Conservation (phyloP, 2,797 vertebrate species). For the Prunella strophiata region DNA sequence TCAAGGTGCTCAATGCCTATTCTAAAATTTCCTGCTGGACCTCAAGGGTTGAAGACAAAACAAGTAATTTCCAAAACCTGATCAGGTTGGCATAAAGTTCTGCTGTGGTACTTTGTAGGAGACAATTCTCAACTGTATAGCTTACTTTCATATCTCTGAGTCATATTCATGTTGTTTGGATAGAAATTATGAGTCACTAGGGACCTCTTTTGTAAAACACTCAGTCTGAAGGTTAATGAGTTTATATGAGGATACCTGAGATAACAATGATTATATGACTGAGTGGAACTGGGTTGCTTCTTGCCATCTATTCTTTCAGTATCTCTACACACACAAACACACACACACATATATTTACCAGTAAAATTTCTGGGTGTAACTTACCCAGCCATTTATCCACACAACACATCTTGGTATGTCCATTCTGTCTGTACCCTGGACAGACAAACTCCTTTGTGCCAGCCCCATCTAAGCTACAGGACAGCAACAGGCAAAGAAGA, state of each 20-base stretch:
- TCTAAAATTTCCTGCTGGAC: neutral
- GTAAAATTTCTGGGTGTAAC: neutral
- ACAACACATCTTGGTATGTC: neutral
- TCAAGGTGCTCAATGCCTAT: neutral
- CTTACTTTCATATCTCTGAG: neutral
- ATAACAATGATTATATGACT: neutral
- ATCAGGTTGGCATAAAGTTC: neutral
- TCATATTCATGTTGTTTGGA: neutral
- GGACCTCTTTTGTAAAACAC: neutral
- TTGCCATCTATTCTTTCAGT: neutral
- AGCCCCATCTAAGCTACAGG: neutral
- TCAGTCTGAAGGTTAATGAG: neutral
- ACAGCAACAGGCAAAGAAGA: neutral
- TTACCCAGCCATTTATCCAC: neutral
- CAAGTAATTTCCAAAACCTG: fast-evolving
- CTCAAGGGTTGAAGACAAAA: neutral
- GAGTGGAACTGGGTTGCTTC: neutral
- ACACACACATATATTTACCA: fast-evolving
- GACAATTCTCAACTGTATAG: neutral
- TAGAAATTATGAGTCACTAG: neutral
- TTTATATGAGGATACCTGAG: neutral
- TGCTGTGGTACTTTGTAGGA: neutral
- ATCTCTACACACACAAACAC: neutral
- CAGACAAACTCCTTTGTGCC: neutral
- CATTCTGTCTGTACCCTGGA: neutral